Conservation (phyloP, 2,797 vertebrate species). For the Melanotaenia maccullochi region DNA sequence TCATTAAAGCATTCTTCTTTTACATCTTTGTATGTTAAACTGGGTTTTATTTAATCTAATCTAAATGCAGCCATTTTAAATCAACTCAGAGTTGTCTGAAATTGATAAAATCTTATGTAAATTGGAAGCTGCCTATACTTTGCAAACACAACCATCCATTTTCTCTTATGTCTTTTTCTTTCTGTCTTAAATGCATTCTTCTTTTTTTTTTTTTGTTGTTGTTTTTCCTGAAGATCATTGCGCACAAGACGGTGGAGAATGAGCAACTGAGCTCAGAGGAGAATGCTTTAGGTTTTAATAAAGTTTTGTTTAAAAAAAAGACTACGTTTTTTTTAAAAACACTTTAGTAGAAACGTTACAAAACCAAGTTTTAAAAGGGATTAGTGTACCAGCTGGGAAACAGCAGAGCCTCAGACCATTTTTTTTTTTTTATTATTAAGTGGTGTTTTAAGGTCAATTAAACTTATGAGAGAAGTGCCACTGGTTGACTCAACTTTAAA, state of each 20-base stretch:
- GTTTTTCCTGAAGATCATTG: no score
- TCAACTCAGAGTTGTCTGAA: background rate
- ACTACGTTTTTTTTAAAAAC: no score
- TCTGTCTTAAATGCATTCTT: constrained; percentile 24
- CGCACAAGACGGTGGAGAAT: no score
- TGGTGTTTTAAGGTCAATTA: constrained; percentile 59
- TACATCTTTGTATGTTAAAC: no score
- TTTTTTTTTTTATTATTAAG: background rate
- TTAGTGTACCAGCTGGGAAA: no score
- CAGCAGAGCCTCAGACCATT: no score
- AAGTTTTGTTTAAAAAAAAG: no score
- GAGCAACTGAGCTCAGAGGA: no score
- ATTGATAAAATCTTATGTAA: constrained; percentile 2
- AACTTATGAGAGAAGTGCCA: constrained; percentile 26
- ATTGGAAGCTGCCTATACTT: constrained; percentile 9
- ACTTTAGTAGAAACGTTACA: no score
- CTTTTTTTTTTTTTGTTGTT: background rate
- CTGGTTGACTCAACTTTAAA: constrained; percentile 39
- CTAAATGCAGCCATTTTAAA: constrained; percentile 6
- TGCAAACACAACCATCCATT: constrained; percentile 14
- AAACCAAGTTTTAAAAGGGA: no score
- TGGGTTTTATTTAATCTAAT: background rate
- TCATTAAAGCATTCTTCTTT: no score
- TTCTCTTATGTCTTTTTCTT: background rate
- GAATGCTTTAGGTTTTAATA: no score